A percentile compares a stretch with the other conserved stretches of the same genome.
phyloP scores from a whole-genome alignment of 2,113 vertebrate genomes.

The Acrocephalus kingi region DNA sequence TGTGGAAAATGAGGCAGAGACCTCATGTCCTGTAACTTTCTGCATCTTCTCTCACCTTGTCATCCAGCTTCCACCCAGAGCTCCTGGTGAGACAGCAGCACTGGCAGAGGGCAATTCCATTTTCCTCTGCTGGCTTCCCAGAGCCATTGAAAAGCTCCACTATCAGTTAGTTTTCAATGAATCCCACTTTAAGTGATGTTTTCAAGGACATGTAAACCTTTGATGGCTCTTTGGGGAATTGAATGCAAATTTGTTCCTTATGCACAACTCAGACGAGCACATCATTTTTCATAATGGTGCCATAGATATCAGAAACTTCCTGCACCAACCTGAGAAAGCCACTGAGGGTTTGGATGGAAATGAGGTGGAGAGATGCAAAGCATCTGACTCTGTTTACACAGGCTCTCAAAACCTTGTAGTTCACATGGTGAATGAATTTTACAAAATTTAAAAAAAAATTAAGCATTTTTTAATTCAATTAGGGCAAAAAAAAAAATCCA shows the following conservation, averaged over 20 bases:
- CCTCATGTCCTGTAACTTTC: not conserved
- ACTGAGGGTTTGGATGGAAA: not conserved
- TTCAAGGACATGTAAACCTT: slow-evolving; percentile 11
- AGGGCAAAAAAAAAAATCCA: accelerated
- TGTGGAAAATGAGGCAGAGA: not conserved
- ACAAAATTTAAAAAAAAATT: not conserved
- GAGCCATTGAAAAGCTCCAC: not conserved
- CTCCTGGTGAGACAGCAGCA: not conserved
- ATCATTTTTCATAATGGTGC: not conserved
- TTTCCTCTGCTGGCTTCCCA: not conserved
- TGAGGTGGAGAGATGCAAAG: not conserved
- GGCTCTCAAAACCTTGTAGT: not conserved
- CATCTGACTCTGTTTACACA: not conserved
- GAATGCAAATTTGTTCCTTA: slow-evolving; percentile 35
- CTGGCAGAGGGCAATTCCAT: not conserved
- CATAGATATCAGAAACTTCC: not conserved
- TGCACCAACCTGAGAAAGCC: not conserved
- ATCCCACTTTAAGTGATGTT: not conserved
- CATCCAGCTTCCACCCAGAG: not conserved
- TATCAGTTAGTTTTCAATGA: not conserved
- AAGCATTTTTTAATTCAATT: accelerated
- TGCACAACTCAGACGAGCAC: not conserved
- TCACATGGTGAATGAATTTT: not conserved
- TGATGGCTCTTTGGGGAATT: not conserved
- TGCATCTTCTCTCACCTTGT: not conserved